phyloP scores from a whole-genome alignment of 2,888 invertebrate species.

The Drosophila paramelanica region DNA sequence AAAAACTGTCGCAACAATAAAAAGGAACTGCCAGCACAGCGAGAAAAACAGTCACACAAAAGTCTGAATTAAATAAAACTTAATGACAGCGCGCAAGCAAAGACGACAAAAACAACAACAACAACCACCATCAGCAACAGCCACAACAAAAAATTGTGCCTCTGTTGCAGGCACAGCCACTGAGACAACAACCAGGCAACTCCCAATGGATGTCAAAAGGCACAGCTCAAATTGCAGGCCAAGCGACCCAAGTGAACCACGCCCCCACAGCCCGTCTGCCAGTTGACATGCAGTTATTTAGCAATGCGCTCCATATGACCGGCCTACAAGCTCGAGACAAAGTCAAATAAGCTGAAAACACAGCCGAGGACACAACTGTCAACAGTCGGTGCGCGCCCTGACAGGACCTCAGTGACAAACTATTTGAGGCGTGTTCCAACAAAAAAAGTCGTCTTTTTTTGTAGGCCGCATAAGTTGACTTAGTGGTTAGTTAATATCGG shows the following conservation, averaged over 20 bases:
- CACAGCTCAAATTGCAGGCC: slow-evolving; percentile 61
- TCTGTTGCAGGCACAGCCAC: slow-evolving; percentile 21
- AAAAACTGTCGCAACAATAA: slow-evolving; percentile 80
- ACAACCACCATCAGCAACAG: neutral
- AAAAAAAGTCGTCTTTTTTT: neutral
- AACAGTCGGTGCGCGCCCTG: slow-evolving; percentile 49
- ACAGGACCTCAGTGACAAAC: slow-evolving; percentile 43
- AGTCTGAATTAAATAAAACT: slow-evolving; percentile 81
- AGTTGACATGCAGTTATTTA: slow-evolving; percentile 39
- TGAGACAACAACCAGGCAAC: slow-evolving; percentile 32
- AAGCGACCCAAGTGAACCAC: slow-evolving; percentile 26
- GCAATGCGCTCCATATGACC: slow-evolving; percentile 36
- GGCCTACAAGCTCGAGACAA: slow-evolving; percentile 43
- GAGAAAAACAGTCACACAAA: slow-evolving; percentile 66
- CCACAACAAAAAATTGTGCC: slow-evolving; percentile 15
- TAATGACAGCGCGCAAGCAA: slow-evolving; percentile 71
- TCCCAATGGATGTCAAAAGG: slow-evolving; percentile 51
- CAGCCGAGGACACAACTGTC: slow-evolving; percentile 62
- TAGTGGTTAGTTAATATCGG: neutral
- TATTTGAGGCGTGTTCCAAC: slow-evolving; percentile 24
- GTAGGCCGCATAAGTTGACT: slow-evolving; percentile 6
- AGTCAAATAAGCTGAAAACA: slow-evolving; percentile 71
- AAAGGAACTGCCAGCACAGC: slow-evolving; percentile 61
- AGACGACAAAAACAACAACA: slow-evolving; percentile 14
- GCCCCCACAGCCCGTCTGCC: neutral